phyloP scores from a whole-genome alignment of 2,888 invertebrate genomes.

The Chaetoderma sp. region DNA sequence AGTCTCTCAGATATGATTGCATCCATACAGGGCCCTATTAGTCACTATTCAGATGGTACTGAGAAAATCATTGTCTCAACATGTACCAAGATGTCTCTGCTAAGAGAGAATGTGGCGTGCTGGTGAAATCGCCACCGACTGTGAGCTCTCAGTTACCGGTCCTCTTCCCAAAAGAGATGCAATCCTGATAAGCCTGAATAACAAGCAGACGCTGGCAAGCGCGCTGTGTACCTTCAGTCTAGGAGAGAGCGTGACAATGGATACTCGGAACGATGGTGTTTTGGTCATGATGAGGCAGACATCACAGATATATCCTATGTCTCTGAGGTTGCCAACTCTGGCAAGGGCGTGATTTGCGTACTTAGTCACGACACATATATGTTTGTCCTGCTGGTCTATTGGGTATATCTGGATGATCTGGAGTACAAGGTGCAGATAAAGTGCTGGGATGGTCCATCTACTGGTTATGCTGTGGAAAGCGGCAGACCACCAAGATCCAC shows the following conservation, averaged over 20 bases:
- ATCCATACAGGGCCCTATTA: slow-evolving; percentile 16
- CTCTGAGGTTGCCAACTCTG: too few relatives aligned
- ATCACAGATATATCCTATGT: too few relatives aligned
- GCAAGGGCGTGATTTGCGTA: too few relatives aligned
- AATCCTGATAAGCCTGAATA: slow-evolving; percentile 17
- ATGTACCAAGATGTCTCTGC: too few relatives aligned
- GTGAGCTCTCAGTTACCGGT: slow-evolving; percentile 14
- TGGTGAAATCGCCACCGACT: slow-evolving; percentile 8
- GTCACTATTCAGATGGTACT: too few relatives aligned
- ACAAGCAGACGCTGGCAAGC: slow-evolving; percentile 16
- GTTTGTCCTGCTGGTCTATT: slow-evolving; percentile 8
- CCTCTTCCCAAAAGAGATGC: slow-evolving; percentile 17
- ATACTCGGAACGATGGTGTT: too few relatives aligned
- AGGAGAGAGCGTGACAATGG: too few relatives aligned
- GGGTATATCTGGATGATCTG: slow-evolving; percentile 6
- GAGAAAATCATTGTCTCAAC: too few relatives aligned
- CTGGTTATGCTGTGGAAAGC: slow-evolving; percentile 19
- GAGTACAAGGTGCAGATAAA: slow-evolving; percentile 17
- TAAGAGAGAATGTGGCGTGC: slow-evolving; percentile 19
- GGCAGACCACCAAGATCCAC: too few relatives aligned
- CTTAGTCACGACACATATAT: too few relatives aligned
- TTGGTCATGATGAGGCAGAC: too few relatives aligned
- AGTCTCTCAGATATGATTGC: slow-evolving; percentile 14
- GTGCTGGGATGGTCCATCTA: slow-evolving; percentile 18
- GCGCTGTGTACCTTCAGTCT: too few relatives aligned